Evolutionary conservation across 2,797 vertebrate genomes (phyloP), one percentile per base, ranked within the genome.

Genomic region (Labroides dimidiatus): DNA sequence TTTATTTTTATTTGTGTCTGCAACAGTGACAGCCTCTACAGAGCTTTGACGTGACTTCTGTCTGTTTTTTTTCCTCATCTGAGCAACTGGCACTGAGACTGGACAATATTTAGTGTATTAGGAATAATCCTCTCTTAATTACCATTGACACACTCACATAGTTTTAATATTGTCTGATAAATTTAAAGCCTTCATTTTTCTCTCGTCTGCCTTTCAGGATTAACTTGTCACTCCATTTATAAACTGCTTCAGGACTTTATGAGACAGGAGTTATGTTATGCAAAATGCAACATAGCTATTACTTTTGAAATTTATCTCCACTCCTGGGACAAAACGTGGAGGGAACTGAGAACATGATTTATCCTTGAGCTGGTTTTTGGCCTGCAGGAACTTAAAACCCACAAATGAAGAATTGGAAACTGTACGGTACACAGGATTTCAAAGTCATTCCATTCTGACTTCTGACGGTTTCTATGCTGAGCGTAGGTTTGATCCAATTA

Each of bases 401-500:
- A 36, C n/a, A 42, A 54, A 69, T 50, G 13, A 24, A 52, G 49
- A 57, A 23, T 15, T 52, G 12, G 20, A 69, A 58, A 59, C 11
- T 20, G 39, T 62, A 68, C 9, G 43, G 11, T 2, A 6, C 47
- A 13, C 57, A 14, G 17, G 37, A 62, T 47, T 72, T 76, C 62
- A 68, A 48, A 66, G 59, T 78, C 58, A 77, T 56, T 70, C 17
- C 15, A 24, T 36, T 19, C 36, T 39, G 62, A 58, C 6, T 39
- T 75, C 37, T 65, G 52, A 70, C 66, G 4, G 19, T 68, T 73
- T 21, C 39, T 67, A 47, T 56, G 69, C 77, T 62, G 60, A 71
- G 67, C 13, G 20, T 10, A 58, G 73, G 69, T 68, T 78, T 80
- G 48, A 73, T 83, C 71, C 78, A 79, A 81, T 92, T 78, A 89